Evolutionary conservation across 1,140 invertebrate genomes (phyloP).

Genomic region (Agrypnia vestita): DNA sequence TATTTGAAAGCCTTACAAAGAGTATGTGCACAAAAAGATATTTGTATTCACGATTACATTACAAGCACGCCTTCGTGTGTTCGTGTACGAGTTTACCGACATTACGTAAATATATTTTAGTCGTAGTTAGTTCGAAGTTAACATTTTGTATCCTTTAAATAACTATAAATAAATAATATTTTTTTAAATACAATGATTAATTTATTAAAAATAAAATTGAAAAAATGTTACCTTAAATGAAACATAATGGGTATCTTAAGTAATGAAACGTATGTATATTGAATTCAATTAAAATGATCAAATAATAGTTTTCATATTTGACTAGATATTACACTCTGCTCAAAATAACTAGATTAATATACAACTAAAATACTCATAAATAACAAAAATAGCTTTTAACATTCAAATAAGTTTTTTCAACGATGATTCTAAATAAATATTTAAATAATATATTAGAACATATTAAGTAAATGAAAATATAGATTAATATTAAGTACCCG

Average conservation of each 20-base stretch:
- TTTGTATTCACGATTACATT: too few relatives aligned
- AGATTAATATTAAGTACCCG: not conserved
- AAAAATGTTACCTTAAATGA: conserved; percentile 16
- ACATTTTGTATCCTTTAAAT: too few relatives aligned
- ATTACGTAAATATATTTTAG: conserved; percentile 21
- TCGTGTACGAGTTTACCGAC: too few relatives aligned
- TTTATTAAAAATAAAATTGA: conserved; percentile 4
- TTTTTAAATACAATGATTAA: too few relatives aligned
- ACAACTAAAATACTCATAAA: conserved; percentile 53
- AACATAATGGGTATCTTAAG: not conserved
- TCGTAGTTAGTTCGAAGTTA: not conserved
- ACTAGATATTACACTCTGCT: conserved; percentile 61
- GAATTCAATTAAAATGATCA: conserved; percentile 39
- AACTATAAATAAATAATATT: too few relatives aligned
- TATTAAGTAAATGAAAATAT: conserved; percentile 19
- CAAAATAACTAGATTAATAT: conserved; percentile 54
- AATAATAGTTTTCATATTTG: conserved; percentile 53
- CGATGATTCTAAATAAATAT: conserved; percentile 36
- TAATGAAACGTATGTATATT: conserved; percentile 45
- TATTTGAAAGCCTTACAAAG: too few relatives aligned
- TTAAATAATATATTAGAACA: not conserved
- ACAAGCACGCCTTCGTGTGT: not conserved
- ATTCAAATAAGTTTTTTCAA: conserved; percentile 22
- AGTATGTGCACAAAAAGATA: too few relatives aligned
- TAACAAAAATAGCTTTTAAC: conserved; percentile 52